phyloP scores from a whole-genome alignment of 2,113 vertebrate genomes.

The Gasterosteus aculeatus region DNA sequence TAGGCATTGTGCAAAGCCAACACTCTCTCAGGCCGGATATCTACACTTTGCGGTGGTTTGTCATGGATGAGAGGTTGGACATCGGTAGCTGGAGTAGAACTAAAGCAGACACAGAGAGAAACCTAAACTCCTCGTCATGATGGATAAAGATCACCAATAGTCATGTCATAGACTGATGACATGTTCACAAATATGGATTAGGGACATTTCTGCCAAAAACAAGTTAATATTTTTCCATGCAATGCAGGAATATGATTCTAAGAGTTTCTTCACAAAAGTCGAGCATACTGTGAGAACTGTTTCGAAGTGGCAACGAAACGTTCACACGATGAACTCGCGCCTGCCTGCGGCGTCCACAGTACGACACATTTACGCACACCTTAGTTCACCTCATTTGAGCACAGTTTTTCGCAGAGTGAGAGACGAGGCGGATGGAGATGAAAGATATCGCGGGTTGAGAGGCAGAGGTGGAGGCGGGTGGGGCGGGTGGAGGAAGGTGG shows the following conservation, averaged over 20 bases:
- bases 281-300: background rate
- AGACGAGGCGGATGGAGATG: background rate
- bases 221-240: background rate
- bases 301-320: background rate
- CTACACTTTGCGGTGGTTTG: background rate
- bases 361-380: background rate
- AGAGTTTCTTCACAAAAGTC: background rate
- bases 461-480: slow-evolving; percentile 7
- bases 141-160: background rate
- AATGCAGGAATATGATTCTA: background rate
- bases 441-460: slow-evolving; percentile 1
- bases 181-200: background rate
- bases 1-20: background rate
- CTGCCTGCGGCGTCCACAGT: background rate
- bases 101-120: background rate
- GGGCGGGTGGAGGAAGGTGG: background rate
- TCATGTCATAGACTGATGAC: background rate
- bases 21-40: background rate
- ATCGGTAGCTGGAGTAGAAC: background rate
- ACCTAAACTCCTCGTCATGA: background rate
- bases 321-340: background rate
- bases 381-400: background rate
- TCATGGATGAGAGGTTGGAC: background rate
- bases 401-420: background rate
- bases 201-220: background rate